Conservation (phyloP, 2,888 invertebrate species). For the Eueremaeus valkanovi region DNA sequence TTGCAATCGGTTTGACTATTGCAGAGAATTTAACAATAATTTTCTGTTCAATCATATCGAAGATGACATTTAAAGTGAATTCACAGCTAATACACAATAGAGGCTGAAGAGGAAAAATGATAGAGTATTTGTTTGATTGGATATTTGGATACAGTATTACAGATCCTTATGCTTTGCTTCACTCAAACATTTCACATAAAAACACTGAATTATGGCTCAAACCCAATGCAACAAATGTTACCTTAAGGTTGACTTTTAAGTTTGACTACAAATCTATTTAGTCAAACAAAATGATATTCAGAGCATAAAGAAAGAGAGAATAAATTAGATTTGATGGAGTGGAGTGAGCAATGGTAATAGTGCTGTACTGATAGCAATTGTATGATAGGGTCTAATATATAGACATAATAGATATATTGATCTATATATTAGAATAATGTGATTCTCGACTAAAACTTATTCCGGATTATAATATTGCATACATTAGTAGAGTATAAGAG, state of each 20-base stretch:
- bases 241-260: neutral
- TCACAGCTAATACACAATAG: neutral
- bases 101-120: neutral
- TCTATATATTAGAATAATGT: neutral
- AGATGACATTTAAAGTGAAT: conserved; percentile 9
- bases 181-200: too few relatives aligned
- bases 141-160: neutral
- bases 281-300: neutral
- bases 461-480: neutral
- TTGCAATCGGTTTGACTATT: neutral
- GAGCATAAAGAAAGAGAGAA: neutral
- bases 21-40: neutral
- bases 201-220: neutral
- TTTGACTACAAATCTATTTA: neutral
- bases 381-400: neutral
- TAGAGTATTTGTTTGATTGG: neutral
- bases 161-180: too few relatives aligned
- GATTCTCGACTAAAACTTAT: too few relatives aligned
- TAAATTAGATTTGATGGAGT: conserved; percentile 21
- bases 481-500: neutral
- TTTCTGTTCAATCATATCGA: neutral
- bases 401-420: neutral
- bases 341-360: neutral
- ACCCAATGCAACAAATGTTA: neutral
- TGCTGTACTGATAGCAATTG: neutral